phyloP scores from a whole-genome alignment of 2,888 invertebrate species.

The Macaria liturata region DNA sequence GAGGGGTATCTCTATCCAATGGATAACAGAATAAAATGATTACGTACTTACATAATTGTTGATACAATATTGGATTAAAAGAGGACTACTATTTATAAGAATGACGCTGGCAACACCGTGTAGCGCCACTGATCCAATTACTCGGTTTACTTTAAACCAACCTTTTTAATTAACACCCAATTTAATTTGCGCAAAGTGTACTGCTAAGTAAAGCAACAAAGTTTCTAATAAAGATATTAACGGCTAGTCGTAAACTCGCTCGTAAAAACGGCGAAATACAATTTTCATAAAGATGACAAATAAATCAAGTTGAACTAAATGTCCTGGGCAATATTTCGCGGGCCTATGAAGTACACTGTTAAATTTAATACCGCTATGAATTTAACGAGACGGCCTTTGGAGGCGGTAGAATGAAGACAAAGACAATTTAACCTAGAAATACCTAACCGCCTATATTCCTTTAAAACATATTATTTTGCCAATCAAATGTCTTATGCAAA shows the following conservation, averaged over 20 bases:
- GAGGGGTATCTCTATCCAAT: too few relatives aligned
- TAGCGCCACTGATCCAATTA: too few relatives aligned
- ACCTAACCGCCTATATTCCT: too few relatives aligned
- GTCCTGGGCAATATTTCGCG: constrained; percentile 26
- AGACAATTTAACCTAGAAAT: too few relatives aligned
- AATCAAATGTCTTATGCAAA: too few relatives aligned
- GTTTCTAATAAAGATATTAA: constrained; percentile 27
- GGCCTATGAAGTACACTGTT: constrained; percentile 29
- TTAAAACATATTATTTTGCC: too few relatives aligned
- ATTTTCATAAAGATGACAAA: constrained; percentile 30
- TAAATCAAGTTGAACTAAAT: constrained; percentile 29
- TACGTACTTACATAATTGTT: too few relatives aligned
- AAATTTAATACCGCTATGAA: constrained; percentile 46
- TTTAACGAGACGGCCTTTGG: constrained; percentile 45
- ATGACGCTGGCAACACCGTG: too few relatives aligned
- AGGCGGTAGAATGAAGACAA: constrained; percentile 37
- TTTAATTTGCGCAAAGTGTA: constrained; percentile 4
- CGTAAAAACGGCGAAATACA: constrained; percentile 26
- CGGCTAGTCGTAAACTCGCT: constrained; percentile 18
- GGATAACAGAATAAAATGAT: too few relatives aligned
- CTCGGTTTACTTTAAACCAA: not conserved
- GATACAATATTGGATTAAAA: too few relatives aligned
- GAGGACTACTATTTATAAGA: too few relatives aligned
- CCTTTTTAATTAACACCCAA: constrained; percentile 9
- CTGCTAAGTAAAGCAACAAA: constrained; percentile 17